Conservation (phyloP, 2,888 invertebrate genomes). For the Tillus elongatus region DNA sequence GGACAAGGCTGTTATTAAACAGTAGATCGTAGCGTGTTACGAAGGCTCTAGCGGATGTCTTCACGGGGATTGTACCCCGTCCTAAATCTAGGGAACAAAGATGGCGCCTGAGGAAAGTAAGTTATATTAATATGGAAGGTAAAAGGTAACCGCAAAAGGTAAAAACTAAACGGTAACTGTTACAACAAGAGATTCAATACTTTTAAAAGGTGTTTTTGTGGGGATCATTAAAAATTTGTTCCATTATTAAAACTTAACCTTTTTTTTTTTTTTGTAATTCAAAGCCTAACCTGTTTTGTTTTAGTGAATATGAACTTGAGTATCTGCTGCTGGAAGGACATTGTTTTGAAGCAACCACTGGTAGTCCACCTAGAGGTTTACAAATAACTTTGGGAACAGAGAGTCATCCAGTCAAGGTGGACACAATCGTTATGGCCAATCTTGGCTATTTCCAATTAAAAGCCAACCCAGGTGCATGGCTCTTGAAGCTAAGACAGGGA, state of each 20-base stretch:
- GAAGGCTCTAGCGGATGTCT: too few relatives aligned
- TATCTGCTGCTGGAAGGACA: constrained; percentile 92
- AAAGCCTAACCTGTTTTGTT: constrained; percentile 27
- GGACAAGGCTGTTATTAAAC: too few relatives aligned
- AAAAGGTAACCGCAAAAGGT: too few relatives aligned
- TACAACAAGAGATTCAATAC: too few relatives aligned
- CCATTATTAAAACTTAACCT: not conserved
- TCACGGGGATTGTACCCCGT: too few relatives aligned
- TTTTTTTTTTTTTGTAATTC: constrained; percentile 6
- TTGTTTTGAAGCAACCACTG: constrained; percentile 85
- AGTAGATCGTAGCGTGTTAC: too few relatives aligned
- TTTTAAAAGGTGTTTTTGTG: too few relatives aligned
- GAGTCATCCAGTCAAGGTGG: constrained; percentile 67
- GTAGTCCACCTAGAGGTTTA: constrained; percentile 93
- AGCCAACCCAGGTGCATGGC: constrained; percentile 96
- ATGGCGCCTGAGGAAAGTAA: too few relatives aligned
- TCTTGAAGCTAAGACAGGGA: constrained; percentile 79
- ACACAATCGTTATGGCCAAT: constrained; percentile 99
- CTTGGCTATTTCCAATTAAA: constrained; percentile 97
- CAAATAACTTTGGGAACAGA: constrained; percentile 89
- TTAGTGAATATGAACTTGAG: constrained; percentile 91
- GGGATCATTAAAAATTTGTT: not conserved
- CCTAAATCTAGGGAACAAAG: too few relatives aligned
- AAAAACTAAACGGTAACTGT: too few relatives aligned
- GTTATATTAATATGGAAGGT: too few relatives aligned